Base-by-base conservation (phyloP, 92 coral and sea anemone species). In the Montipora capitata region DNA sequence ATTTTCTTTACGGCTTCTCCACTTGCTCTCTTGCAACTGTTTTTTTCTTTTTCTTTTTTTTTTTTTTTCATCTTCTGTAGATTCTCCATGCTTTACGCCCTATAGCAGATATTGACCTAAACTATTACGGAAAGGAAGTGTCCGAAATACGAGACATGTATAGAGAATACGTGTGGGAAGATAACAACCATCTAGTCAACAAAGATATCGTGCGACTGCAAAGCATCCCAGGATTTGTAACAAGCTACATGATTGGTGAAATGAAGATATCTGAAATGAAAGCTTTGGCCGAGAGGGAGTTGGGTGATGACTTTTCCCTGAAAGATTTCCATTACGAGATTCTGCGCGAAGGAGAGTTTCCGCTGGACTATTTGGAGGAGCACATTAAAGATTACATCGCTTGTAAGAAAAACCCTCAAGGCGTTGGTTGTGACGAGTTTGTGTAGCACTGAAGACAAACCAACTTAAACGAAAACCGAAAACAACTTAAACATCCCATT, bases 51-150 rank as follows among this genome's bases (percentile, higher is more conserved):
- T 0, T 45, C 1, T 45, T 8, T 44, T 3, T 3, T 54, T 8
- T 54, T 54, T 54, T 54, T 54, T 54, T 54, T 11, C 3, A 54
- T 12, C 14, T 54, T 54, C 15, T 69, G 77, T 87, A 97, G 99
- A 94, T 94, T 61, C 91, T 97, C 74, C 94, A 95, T 40, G 93
- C 98, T 52, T 77, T 97, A 14, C 92, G 99, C 62, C 82, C 94
- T 13, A 88, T 94, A 40, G 93, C 91, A 10, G 99, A 97, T 62
- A 89, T 94, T 11, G 97, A 95, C 10, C 90, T 97, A 15, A 95
- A 97, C 77, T 93, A 66, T 69, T 48, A 58, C 51, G 98, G 98
- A 3, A 92, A 90, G 89, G 87, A 77, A 15, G 66, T 91, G 86
- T 76, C 85, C 11, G 91, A 77, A 40, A 94, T 98, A n/a, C 63